These are phyloP conservation scores for Enteromius trimaculatus DNA, from an alignment of 2,797 vertebrate species.

Conservation along the genomic window DNA sequence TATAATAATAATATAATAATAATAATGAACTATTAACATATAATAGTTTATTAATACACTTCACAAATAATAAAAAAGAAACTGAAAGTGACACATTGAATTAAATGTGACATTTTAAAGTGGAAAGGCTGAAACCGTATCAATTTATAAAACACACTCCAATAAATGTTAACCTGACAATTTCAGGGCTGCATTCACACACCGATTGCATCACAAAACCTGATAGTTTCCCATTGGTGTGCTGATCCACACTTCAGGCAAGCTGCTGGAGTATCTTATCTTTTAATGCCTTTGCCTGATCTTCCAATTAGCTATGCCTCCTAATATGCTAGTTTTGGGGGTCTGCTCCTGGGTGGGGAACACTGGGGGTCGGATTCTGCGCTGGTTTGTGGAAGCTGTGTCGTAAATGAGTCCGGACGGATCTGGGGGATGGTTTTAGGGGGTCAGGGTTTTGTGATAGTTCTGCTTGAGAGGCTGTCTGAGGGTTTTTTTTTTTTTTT, in stretches of 20 bases:
- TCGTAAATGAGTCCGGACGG: conserved; percentile 27
- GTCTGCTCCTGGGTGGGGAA: conserved; percentile 48
- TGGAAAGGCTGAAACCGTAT: neutral
- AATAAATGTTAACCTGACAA: conserved; percentile 12
- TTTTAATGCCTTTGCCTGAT: conserved; percentile 92
- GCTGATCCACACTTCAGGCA: conserved; percentile 88
- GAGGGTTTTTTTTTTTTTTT: conserved; percentile 82
- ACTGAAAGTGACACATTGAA: neutral
- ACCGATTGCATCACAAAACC: conserved; percentile 84
- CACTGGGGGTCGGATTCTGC: conserved; percentile 27
- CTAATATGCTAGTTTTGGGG: conserved; percentile 83
- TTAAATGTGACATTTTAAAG: neutral
- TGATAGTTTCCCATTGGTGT: conserved; percentile 85
- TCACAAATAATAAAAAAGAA: neutral
- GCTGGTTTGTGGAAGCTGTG: conserved; percentile 30
- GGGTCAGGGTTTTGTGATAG: conserved; percentile 84
- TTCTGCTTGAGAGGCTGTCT: conserved; percentile 91
- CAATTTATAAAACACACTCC: neutral
- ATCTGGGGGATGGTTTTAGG: conserved; percentile 47
- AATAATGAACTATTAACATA: too few relatives aligned
- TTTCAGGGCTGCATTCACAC: conserved; percentile 26
- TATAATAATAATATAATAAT: too few relatives aligned
- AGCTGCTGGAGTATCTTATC: conserved; percentile 90
- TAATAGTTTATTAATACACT: neutral
- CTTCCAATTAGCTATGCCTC: conserved; percentile 90